phyloP scores from a whole-genome alignment of 2,113 vertebrate genomes.

The Colossoma macropomum region DNA sequence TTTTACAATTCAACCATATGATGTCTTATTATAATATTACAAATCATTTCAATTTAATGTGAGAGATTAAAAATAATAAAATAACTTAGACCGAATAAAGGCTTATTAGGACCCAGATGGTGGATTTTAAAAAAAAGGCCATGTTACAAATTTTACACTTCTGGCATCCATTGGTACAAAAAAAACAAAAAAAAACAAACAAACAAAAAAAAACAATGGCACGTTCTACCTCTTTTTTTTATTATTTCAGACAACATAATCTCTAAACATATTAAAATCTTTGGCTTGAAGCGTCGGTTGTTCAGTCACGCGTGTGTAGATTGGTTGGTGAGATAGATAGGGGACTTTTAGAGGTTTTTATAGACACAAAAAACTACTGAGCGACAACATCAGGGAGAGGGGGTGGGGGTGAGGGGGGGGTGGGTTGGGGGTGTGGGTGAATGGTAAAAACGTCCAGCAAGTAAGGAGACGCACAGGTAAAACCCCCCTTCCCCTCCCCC shows the following conservation, averaged over 20 bases:
- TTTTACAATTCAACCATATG: neutral
- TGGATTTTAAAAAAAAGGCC: neutral
- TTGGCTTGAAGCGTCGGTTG: slow-evolving; percentile 92
- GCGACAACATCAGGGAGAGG: slow-evolving; percentile 70
- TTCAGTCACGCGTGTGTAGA: slow-evolving; percentile 80
- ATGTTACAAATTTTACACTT: neutral
- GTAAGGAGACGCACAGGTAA: slow-evolving; percentile 83
- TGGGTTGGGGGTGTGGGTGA: neutral
- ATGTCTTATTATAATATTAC: neutral
- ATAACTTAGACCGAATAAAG: neutral
- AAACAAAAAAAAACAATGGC: slow-evolving; percentile 70
- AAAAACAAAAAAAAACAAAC: slow-evolving; percentile 58
- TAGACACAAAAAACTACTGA: slow-evolving; percentile 71
- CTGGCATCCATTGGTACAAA: no score
- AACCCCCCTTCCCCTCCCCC: slow-evolving; percentile 59
- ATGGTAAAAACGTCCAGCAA: slow-evolving; percentile 81
- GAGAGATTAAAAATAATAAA: neutral
- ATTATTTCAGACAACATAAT: slow-evolving; percentile 95
- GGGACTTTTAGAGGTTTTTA: slow-evolving; percentile 2
- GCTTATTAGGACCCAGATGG: neutral
- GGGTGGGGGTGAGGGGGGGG: neutral
- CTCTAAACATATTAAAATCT: slow-evolving; percentile 99
- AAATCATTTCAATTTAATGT: neutral
- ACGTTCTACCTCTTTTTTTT: slow-evolving; percentile 83
- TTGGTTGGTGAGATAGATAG: slow-evolving; percentile 68